phyloP scores from a whole-genome alignment of 2,888 invertebrate genomes.

The Sthenelais limicola region DNA sequence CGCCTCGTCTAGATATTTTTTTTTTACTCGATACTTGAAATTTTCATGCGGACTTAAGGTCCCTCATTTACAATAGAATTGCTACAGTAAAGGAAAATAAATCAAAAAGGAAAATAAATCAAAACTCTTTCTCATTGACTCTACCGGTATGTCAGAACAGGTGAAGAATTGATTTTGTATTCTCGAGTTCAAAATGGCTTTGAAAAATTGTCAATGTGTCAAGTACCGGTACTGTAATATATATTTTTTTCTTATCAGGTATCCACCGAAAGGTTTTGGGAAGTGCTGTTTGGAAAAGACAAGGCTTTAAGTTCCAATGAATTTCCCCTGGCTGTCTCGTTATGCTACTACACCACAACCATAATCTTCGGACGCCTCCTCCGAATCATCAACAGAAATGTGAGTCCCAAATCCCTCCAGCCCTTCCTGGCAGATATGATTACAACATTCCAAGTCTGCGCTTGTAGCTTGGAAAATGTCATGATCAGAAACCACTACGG shows the following conservation, averaged over 20 bases:
- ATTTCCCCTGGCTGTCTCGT: slow-evolving; percentile 32
- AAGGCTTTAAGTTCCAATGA: slow-evolving; percentile 25
- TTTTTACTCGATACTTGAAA: too few species aligned
- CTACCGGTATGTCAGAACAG: too few species aligned
- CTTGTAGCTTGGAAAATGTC: slow-evolving; percentile 49
- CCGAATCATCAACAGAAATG: not conserved
- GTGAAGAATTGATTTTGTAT: too few species aligned
- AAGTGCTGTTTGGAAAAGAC: slow-evolving; percentile 15
- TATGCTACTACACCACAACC: slow-evolving; percentile 36
- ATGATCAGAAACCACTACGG: slow-evolving; percentile 46
- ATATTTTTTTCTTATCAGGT: not conserved
- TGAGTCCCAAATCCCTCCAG: not conserved
- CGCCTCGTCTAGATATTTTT: too few species aligned
- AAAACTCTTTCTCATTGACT: too few species aligned
- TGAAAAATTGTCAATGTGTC: too few species aligned
- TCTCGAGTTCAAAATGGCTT: too few species aligned
- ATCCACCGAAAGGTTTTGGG: slow-evolving; percentile 9
- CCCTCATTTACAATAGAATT: too few species aligned
- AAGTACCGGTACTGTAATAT: not conserved
- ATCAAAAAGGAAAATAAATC: too few species aligned
- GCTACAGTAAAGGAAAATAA: too few species aligned
- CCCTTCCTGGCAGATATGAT: slow-evolving; percentile 41
- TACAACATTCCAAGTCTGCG: slow-evolving; percentile 47
- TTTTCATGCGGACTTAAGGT: too few species aligned
- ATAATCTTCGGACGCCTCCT: slow-evolving; percentile 30